Evolutionary conservation across 1,140 invertebrate genomes (phyloP), one percentile per base, ranked within the genome.

Genomic region (Laupala kohalensis): DNA sequence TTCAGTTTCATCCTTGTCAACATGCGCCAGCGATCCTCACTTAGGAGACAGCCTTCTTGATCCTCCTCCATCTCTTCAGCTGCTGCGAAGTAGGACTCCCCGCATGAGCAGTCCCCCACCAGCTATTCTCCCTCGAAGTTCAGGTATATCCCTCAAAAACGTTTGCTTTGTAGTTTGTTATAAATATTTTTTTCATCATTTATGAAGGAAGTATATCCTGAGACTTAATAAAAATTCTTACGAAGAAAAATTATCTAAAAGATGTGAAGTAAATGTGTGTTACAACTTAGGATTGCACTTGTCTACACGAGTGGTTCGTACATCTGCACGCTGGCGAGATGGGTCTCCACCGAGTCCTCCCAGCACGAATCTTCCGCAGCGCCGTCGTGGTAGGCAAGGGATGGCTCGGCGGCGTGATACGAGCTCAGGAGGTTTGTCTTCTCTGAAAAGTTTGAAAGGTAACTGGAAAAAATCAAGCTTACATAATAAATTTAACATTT

Each of bases 11-110:
- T n/a, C n/a, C n/a, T n/a, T n/a, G n/a, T n/a, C n/a, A n/a, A n/a
- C n/a, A 19, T 53, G 37, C 25, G 23, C 53, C 26, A 72, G 28
- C 64, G 74, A 70, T 72, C 70, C 63, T 70, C 73, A 73, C 66
- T 76, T 83, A 6, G 82, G 82, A 25, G 82, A 83, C 67, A 79
- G 80, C 74, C 78, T 83, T 23, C 75, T 83, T 26, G 83, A 84
- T 75, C 81, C 81, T 53, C 80, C 81, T 6, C 71, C 67, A 25
- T 67, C 28, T 15, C 28, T 72, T 19, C 74, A 77, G 6, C 78
- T 78, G 74, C 77, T 80, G 37, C 37, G 37, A 9, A 19, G 37
- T 19, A 9, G 37, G 67, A 75, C 79, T 27, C 78, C 77, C 24
- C 74, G 79, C 13, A 81, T 77, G 73, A 79, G 80, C 70, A 80